A percentile compares a stretch with the other conserved stretches of the same genome.
phyloP scores from a whole-genome alignment of 2,113 vertebrate species.

The Leptobrachium leishanense region DNA sequence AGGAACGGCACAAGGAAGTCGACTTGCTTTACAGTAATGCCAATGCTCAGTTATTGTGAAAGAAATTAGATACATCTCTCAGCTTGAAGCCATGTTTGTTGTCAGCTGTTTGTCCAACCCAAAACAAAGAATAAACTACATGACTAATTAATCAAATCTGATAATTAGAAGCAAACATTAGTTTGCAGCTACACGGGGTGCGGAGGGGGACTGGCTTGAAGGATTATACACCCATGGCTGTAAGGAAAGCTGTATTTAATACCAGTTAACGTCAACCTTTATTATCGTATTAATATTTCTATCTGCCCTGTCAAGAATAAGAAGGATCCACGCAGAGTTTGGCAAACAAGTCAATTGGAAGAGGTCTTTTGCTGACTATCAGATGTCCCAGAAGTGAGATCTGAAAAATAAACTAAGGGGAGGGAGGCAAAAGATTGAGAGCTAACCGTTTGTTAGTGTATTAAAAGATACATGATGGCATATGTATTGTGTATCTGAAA shows the following conservation, averaged over 20 bases:
- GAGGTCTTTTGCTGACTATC: neutral
- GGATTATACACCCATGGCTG: neutral
- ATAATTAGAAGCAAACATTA: conserved; percentile 46
- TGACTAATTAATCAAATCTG: conserved; percentile 52
- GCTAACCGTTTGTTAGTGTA: too few relatives aligned
- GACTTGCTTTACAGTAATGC: conserved; percentile 76
- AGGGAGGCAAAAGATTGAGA: too few relatives aligned
- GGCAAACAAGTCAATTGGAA: neutral
- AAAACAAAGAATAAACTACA: conserved; percentile 27
- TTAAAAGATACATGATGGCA: too few relatives aligned
- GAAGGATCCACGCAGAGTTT: neutral
- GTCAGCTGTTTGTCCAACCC: conserved; percentile 31
- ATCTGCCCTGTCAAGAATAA: neutral
- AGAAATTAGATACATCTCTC: conserved; percentile 73
- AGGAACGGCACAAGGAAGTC: conserved; percentile 73
- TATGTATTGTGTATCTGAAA: too few relatives aligned
- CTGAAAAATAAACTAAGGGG: neutral
- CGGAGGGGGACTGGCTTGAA: neutral
- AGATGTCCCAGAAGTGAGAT: neutral
- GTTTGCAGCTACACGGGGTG: neutral
- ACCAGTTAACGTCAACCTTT: neutral
- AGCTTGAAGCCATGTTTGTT: conserved; percentile 53
- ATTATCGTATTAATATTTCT: neutral
- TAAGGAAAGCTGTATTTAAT: neutral
- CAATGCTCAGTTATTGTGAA: conserved; percentile 73